phyloP scores from a whole-genome alignment of 2,797 vertebrate genomes.

The Benthosema pterotum region DNA sequence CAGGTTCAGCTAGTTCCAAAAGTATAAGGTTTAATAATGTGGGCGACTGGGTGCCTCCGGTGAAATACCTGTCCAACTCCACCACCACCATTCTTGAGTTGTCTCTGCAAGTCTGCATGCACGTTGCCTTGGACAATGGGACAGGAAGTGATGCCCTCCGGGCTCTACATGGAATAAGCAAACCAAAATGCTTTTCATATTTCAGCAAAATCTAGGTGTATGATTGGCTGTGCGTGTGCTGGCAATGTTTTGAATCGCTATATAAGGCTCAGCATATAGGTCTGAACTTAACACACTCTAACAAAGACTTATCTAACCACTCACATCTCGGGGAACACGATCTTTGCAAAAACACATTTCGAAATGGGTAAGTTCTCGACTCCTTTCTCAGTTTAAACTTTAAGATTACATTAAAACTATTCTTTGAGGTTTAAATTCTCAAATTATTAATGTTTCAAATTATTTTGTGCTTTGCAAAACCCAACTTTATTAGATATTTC shows the following conservation, averaged over 20 bases:
- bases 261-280: conserved; percentile 42
- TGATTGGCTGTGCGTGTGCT: conserved; percentile 43
- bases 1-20: conserved; percentile 11
- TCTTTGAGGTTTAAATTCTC: too few species aligned
- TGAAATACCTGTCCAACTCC: conserved; percentile 19
- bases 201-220: not conserved
- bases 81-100: conserved; percentile 12
- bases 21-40: not conserved
- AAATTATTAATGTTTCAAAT: too few species aligned
- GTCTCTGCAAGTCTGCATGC: conserved; percentile 57
- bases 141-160: conserved; percentile 38
- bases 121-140: not conserved
- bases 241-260: not conserved
- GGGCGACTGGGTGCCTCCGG: conserved; percentile 13
- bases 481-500: too few species aligned
- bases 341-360: not conserved
- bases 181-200: conserved; percentile 38
- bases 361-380: too few species aligned
- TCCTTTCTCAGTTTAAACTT: too few species aligned
- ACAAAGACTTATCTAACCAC: too few species aligned
- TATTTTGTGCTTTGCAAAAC: too few species aligned
- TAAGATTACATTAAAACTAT: too few species aligned
- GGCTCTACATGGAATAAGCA: not conserved
- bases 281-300: too few species aligned
- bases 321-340: too few species aligned